Evolutionary conservation across 2,797 vertebrate genomes (phyloP).

Genomic region (Cynodonichthys magdalenae): DNA sequence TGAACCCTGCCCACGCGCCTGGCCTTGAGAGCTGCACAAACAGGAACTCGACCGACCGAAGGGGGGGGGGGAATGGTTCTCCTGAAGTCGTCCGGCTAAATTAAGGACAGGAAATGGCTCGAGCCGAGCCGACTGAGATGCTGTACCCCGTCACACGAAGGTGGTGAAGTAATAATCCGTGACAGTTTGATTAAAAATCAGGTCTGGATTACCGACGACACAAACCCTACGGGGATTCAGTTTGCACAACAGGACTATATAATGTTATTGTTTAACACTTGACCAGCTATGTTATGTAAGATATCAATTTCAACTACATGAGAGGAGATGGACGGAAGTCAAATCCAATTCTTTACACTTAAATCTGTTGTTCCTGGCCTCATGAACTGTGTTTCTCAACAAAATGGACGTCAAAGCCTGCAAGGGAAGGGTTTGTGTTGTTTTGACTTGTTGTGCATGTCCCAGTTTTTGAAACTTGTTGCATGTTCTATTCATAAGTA

Average conservation of each 20-base stretch:
- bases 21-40: constrained; percentile 33
- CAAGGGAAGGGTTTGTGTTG: no score
- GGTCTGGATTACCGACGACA: constrained; percentile 24
- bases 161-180: constrained; percentile 35
- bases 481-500: no score
- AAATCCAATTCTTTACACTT: no score
- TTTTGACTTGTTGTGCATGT: no score
- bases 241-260: constrained; percentile 53
- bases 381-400: no score
- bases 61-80: constrained; percentile 4
- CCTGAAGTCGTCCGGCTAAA: constrained; percentile 19
- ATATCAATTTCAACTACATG: constrained; percentile 3
- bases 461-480: no score
- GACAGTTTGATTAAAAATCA: constrained; percentile 72
- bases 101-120: constrained; percentile 12
- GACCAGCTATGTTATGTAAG: background rate
- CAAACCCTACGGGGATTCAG: constrained; percentile 36
- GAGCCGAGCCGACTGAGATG: constrained; percentile 22
- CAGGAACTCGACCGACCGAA: constrained; percentile 26
- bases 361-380: no score
- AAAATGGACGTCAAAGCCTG: no score
- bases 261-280: constrained; percentile 35
- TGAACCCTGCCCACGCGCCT: constrained; percentile 42
- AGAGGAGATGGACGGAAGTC: background rate
- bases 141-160: constrained; percentile 25